Conservation (phyloP, 2,797 vertebrate genomes). For the Sebastes diaconus region DNA sequence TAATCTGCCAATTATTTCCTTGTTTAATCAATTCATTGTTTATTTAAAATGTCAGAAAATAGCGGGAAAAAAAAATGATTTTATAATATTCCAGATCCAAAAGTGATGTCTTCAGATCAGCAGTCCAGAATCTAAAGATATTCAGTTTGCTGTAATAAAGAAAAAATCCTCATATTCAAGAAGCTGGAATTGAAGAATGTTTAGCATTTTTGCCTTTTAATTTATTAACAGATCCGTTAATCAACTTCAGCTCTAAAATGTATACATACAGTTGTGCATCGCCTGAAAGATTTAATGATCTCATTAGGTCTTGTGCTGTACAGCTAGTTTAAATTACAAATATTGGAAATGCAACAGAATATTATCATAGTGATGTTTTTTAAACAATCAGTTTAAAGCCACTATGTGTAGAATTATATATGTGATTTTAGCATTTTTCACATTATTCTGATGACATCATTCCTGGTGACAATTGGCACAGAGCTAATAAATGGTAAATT, state of each 20-base stretch:
- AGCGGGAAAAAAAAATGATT: fast-evolving
- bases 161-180: neutral
- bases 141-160: neutral
- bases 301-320: neutral
- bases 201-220: neutral
- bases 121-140: neutral
- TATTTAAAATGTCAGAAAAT: neutral
- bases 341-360: neutral
- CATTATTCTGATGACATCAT: neutral
- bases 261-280: neutral
- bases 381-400: neutral
- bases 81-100: neutral
- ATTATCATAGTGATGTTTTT: neutral
- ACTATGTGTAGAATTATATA: neutral
- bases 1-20: neutral
- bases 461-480: neutral
- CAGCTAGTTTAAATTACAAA: neutral
- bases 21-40: too few species aligned
- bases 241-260: neutral
- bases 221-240: neutral
- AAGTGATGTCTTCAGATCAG: neutral
- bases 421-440: neutral
- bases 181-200: neutral
- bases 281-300: neutral
- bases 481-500: neutral